Conservation (phyloP, 2,113 vertebrate genomes). For the Motacilla tschutschensis region DNA sequence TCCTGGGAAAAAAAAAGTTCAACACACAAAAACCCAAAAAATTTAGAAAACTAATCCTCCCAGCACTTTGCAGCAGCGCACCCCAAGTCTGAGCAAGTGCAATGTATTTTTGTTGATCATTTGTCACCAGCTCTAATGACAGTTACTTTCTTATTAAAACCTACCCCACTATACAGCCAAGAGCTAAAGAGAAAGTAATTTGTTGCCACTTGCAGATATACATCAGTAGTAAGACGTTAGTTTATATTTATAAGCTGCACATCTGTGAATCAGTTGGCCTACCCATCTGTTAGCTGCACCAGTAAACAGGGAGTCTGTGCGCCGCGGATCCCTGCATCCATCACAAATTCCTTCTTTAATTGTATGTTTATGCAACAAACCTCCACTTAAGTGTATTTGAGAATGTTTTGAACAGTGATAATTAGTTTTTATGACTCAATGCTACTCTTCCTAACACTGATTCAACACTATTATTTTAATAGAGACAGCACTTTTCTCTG, state of each 20-base stretch:
- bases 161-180: conserved; percentile 61
- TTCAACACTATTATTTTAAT: conserved; percentile 48
- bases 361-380: conserved; percentile 76
- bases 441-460: conserved; percentile 55
- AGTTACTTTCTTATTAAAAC: conserved; percentile 53
- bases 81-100: neutral
- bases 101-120: conserved; percentile 1
- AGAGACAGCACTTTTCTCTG: conserved; percentile 11
- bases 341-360: conserved; percentile 80
- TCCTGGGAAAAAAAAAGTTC: neutral
- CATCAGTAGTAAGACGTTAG: conserved; percentile 74
- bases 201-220: conserved; percentile 74
- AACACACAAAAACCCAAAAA: neutral
- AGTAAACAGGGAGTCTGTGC: conserved; percentile 76
- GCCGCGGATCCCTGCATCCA: conserved; percentile 67
- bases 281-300: conserved; percentile 81
- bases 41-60: neutral
- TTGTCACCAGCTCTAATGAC: conserved; percentile 24
- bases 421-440: conserved; percentile 75
- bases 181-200: conserved; percentile 75
- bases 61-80: neutral
- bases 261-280: conserved; percentile 82
- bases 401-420: conserved; percentile 72
- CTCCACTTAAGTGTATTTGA: conserved; percentile 74
- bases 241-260: conserved; percentile 80